These are phyloP conservation scores for Pristionchus fissidentatus DNA, from an alignment of 2,888 invertebrate species.

Conservation along the genomic window DNA sequence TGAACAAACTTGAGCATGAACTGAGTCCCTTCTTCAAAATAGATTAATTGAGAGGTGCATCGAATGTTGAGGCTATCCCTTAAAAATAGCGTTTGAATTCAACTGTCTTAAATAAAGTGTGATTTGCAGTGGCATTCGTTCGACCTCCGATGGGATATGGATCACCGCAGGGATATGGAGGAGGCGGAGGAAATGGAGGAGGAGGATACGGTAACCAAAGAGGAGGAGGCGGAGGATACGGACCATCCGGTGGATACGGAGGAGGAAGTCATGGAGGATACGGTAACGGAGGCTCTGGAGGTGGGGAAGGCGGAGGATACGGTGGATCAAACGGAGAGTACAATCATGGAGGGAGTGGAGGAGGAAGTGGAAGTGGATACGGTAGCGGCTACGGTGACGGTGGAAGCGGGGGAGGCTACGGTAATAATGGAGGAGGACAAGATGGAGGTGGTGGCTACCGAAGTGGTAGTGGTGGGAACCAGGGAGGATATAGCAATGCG, in stretches of 20 bases:
- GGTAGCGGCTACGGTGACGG: not conserved
- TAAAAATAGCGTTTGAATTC: not conserved
- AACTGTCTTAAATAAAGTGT: not conserved
- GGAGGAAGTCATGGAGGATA: not conserved
- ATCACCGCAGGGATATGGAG: slow-evolving; percentile 17
- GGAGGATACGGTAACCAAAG: not conserved
- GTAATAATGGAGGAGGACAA: not conserved
- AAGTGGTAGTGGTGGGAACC: slow-evolving; percentile 10
- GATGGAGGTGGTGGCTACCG: not conserved
- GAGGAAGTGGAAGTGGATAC: not conserved
- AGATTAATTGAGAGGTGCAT: not conserved
- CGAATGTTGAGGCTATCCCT: not conserved
- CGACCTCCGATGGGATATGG: slow-evolving; percentile 40
- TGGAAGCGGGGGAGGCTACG: not conserved
- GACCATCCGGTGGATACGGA: not conserved
- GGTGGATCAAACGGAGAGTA: no score
- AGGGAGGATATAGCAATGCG: not conserved
- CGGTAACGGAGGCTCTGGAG: slow-evolving; percentile 2
- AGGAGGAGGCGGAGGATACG: not conserved
- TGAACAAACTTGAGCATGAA: no score
- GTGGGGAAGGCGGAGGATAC: slow-evolving; percentile 31
- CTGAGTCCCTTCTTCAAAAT: no score
- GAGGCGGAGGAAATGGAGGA: slow-evolving; percentile 17
- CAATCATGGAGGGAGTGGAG: slow-evolving; percentile 41
- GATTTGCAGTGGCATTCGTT: slow-evolving; percentile 40